Evolutionary conservation across 2,113 vertebrate genomes (phyloP), one percentile per base, ranked within the genome.

Genomic region (Anhinga rufa): DNA sequence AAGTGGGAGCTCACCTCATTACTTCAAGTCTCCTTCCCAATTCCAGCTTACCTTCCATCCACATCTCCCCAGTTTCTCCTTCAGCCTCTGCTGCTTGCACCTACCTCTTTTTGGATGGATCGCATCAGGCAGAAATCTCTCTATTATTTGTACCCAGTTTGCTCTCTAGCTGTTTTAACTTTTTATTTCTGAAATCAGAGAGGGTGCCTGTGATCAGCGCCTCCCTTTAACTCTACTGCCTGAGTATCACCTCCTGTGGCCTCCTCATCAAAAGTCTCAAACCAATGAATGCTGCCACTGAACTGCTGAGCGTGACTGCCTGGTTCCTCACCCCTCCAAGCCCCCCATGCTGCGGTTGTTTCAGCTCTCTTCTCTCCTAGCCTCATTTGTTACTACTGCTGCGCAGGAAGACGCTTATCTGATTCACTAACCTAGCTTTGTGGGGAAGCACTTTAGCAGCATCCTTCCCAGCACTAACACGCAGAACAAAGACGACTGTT

Each of bases 171-270:
- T 21, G 20, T 8, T 62, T 62, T 25, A 34, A 10, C 42, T 40
- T 8, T 20, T 51, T 4, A 40, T 19, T 46, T 49, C 54, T 26
- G 15, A 52, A 32, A 14, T 10, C 62, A 25, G 6, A n/a, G 51
- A 25, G 16, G 0, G 4, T 10, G 31, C 15, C 11, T 48, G 31
- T 7, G 25, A 40, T 10, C 46, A 51, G 36, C 4, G 0, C 16
- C 61, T 64, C 48, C 36, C 68, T 69, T 32, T 13, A 29, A 24
- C 17, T 24, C 64, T 3, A 7, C 44, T 20, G 42, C 54, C 54
- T 17, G 14, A 42, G 26, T 7, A 57, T 57, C 29, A 4, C 32
- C 20, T 29, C 48, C 10, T 3, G 31, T 2, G 12, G 16, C 28
- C 52, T 72, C 52, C 28, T 14, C 42, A 9, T 8, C 8, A 3